phyloP scores from a whole-genome alignment of 2,797 vertebrate species.

The Schizothorax lantsangensis region DNA sequence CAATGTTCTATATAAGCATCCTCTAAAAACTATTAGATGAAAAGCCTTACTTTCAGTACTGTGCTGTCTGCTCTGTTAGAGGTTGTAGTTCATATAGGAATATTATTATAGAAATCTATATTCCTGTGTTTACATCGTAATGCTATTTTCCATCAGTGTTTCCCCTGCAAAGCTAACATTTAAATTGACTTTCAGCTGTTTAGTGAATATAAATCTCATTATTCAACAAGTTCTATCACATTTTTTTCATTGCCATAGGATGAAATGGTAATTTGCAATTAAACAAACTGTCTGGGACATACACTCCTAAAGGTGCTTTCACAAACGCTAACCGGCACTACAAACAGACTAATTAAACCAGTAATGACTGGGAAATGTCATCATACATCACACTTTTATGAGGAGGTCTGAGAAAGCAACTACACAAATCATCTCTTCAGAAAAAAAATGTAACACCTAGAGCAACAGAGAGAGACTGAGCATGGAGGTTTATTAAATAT shows the following conservation, averaged over 20 bases:
- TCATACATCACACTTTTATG: constrained; percentile 23
- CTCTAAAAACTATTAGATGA: no score
- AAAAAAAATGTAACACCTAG: neutral
- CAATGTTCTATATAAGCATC: neutral
- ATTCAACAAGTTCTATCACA: neutral
- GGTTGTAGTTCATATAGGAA: neutral
- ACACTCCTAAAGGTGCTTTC: neutral
- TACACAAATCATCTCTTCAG: constrained; percentile 14
- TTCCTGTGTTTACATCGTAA: neutral
- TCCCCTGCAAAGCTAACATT: neutral
- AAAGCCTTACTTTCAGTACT: neutral
- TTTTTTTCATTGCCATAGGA: constrained; percentile 1
- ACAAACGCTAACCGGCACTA: neutral
- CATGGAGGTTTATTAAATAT: constrained; percentile 8
- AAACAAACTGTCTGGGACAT: constrained; percentile 11
- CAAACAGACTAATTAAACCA: constrained; percentile 39
- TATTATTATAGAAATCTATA: neutral
- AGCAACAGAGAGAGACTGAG: neutral
- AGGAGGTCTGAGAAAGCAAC: constrained; percentile 25
- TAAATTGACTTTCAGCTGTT: neutral
- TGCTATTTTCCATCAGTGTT: neutral
- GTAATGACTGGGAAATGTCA: constrained; percentile 29
- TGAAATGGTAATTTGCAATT: neutral
- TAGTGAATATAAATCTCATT: constrained; percentile 18
- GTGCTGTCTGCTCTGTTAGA: neutral